Conservation (phyloP, 2,888 invertebrate genomes). For the Nesidiocoris tenuis region DNA sequence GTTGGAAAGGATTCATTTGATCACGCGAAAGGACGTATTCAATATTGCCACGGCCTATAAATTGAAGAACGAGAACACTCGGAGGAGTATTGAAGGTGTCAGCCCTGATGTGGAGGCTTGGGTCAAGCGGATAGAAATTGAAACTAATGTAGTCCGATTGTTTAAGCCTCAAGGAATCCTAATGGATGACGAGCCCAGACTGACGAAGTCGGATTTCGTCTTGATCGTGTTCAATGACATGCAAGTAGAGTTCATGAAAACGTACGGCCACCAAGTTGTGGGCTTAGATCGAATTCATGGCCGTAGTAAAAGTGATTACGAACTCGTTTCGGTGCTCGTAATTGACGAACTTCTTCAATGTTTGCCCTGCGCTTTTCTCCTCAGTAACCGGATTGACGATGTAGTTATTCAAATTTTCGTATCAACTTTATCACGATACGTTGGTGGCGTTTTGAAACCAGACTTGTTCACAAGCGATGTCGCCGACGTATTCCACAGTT, state of each 20-base stretch:
- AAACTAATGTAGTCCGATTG: constrained; percentile 10
- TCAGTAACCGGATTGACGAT: constrained; percentile 17
- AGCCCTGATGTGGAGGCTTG: constrained; percentile 12
- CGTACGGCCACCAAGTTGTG: constrained; percentile 1
- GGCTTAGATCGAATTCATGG: constrained; percentile 25
- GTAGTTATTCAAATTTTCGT: constrained; percentile 11
- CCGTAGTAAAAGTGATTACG: constrained; percentile 8
- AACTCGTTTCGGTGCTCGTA: constrained; percentile 4
- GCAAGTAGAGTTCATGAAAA: constrained; percentile 11
- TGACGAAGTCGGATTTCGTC: constrained; percentile 12
- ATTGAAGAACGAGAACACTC: constrained; percentile 15
- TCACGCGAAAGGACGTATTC: constrained; percentile 25
- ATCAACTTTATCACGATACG: background rate
- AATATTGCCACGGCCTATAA: constrained; percentile 24
- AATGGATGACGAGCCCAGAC: background rate
- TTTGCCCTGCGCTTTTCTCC: constrained; percentile 28
- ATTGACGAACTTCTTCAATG: constrained; percentile 21
- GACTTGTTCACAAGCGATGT: constrained; percentile 51
- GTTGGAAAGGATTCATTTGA: constrained; percentile 22
- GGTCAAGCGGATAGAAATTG: constrained; percentile 4
- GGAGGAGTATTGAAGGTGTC: constrained; percentile 16
- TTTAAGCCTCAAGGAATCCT: constrained; percentile 25
- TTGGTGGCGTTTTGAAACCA: constrained; percentile 30
- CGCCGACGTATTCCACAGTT: constrained; percentile 49
- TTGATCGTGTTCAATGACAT: constrained; percentile 15